Evolutionary conservation across 2,888 invertebrate genomes (phyloP), one percentile per base, ranked within the genome.

Genomic region (Rotaria sp.): DNA sequence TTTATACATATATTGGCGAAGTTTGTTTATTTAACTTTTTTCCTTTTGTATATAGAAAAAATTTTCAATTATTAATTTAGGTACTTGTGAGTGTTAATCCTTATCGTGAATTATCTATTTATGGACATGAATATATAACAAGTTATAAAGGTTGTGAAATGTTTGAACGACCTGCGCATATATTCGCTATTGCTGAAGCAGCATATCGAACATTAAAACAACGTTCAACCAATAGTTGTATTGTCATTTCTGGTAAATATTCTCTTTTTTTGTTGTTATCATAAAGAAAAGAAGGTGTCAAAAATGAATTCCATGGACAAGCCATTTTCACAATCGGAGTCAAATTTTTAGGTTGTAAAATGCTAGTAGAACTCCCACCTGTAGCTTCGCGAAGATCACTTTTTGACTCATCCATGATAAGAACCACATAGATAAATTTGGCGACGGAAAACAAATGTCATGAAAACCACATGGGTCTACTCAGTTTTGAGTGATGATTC

Each of bases 1-100:
- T 98, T 90, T 98, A 98, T 93, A 97, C 97, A 15, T 98, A 98
- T 92, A 99, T 99, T 89, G 98, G 98, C 80, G 98, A 99, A 92
- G 80, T 80, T 45, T 80, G 80, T 80, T 18, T 13, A 80, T 45
- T 26, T 26, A 96, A 97, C 89, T 94, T 96, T 90, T 57, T 30
- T 38, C n/a, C 2, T 30, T 45, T 15, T 50, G 15, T 50, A 13
- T 18, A 67, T 5, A 35, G 8, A 67, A 24, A 0, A n/a, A 26
- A 7, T 38, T 21, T 8, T 30, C 10, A 4, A 3, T 18, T 21
- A 45, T 11, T 0, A 45, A 13, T 35, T 26, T 80, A 80, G 80
- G 91, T 91, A 87, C 89, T 92, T 50, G 96, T 99, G 74, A 97
- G 97, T 0, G 95, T 99, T 89, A 99, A 99, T 92, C 98, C 98